phyloP scores from a whole-genome alignment of 2,888 invertebrate genomes.

The Apotomis capreana region DNA sequence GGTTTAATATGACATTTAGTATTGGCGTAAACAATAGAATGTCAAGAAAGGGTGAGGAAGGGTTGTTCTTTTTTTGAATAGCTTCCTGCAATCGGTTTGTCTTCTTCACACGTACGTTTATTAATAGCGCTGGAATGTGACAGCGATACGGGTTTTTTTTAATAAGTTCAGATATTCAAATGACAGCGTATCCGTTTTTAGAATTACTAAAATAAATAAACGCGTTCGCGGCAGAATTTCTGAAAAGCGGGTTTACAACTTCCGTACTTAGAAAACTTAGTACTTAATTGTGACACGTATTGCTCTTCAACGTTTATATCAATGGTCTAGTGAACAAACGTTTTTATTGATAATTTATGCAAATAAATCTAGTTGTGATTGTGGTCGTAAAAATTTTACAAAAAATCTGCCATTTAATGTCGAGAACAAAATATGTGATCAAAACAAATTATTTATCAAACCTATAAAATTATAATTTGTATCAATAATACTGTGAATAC shows the following conservation, averaged over 20 bases:
- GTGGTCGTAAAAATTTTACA: too few relatives aligned
- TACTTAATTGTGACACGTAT: constrained; percentile 14
- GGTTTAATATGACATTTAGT: constrained; percentile 60
- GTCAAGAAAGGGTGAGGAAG: constrained; percentile 78
- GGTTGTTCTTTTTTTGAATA: constrained; percentile 81
- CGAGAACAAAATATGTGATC: too few relatives aligned
- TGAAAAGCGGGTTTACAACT: constrained; percentile 74
- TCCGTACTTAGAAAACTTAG: constrained; percentile 66
- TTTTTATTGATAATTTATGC: background rate
- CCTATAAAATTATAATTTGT: too few relatives aligned
- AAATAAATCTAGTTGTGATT: too few relatives aligned
- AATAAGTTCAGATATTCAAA: constrained; percentile 79
- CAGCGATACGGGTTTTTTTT: constrained; percentile 59
- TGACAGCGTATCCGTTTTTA: constrained; percentile 81
- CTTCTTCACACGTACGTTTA: constrained; percentile 58
- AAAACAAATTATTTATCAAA: too few relatives aligned
- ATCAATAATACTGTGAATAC: too few relatives aligned
- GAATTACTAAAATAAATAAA: constrained; percentile 76
- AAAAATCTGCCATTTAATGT: background rate
- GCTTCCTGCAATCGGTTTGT: constrained; percentile 73
- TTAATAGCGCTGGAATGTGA: constrained; percentile 55
- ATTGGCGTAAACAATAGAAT: constrained; percentile 72
- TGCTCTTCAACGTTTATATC: background rate
- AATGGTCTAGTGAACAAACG: background rate
- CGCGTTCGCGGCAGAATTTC: constrained; percentile 58